These are phyloP conservation scores for Ascaphus truei DNA, from an alignment of 2,113 vertebrate genomes.

Conservation along the genomic window DNA sequence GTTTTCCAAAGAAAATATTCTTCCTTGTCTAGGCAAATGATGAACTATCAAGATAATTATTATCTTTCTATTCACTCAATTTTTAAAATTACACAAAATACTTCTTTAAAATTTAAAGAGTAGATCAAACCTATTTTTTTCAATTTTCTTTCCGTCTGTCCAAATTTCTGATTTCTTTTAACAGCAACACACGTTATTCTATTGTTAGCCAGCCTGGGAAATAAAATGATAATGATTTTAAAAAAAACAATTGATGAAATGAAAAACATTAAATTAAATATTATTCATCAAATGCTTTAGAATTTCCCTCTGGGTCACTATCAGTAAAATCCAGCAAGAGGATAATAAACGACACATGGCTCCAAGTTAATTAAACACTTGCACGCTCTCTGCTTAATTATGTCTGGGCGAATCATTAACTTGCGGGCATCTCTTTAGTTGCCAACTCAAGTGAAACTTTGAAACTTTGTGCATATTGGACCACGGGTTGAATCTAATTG, in stretches of 20 bases:
- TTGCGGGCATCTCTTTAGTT: slow-evolving; percentile 15
- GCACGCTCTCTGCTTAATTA: slow-evolving; percentile 33
- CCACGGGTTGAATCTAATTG: slow-evolving; percentile 13
- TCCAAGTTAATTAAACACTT: slow-evolving; percentile 39
- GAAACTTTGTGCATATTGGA: slow-evolving; percentile 14
- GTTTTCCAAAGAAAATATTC: too few species aligned
- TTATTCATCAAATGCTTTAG: slow-evolving; percentile 35
- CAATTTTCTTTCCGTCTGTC: too few species aligned
- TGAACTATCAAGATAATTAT: too few species aligned
- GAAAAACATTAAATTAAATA: slow-evolving; percentile 39
- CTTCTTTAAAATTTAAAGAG: too few species aligned
- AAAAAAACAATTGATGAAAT: slow-evolving; percentile 37
- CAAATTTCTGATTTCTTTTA: slow-evolving; percentile 5
- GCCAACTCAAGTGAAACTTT: slow-evolving; percentile 32
- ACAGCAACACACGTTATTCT: slow-evolving; percentile 9
- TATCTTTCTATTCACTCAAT: too few species aligned
- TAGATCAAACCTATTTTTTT: too few species aligned
- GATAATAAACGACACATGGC: slow-evolving; percentile 35
- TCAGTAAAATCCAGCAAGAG: slow-evolving; percentile 31
- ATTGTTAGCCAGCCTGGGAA: slow-evolving; percentile 30
- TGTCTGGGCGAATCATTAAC: slow-evolving; percentile 27
- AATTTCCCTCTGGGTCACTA: slow-evolving; percentile 35
- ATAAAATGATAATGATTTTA: slow-evolving; percentile 31
- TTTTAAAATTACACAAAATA: too few species aligned
- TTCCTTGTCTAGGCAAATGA: too few species aligned